Base-by-base conservation (phyloP, 2,797 vertebrate genomes). In the Hippocampus kuda region DNA sequence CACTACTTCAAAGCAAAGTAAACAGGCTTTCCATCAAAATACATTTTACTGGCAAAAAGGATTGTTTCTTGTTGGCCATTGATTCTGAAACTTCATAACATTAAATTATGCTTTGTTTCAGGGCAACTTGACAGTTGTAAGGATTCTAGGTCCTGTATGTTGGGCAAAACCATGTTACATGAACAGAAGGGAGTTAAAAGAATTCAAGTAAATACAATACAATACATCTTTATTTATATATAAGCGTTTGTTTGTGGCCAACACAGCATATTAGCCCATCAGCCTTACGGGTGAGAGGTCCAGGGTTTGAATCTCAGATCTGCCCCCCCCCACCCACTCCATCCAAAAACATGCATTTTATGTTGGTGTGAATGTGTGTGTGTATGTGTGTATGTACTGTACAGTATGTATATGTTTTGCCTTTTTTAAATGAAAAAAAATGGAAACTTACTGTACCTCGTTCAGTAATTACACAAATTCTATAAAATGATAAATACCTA, bases 291-390 rank as follows among this genome's bases (percentile, higher is more conserved):
- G 22, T 6, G 1, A 18, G 20, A 54, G 22, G 53, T 54, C 88
- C 88, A 84, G 66, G 66, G 75, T 80, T 74, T 77, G 83, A 71
- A 34, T 34, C 5, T 34, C 34, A 34, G 34, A 5, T 34, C 34
- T 34, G 34, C 1, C 6, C 34, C 1, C 34, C 34, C 34, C 5
- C 34, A n/a, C n/a, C n/a, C n/a, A n/a, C n/a, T n/a, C n/a, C n/a
- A 34, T 34, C 34, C 34, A 34, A 34, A 34, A 5, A 34, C 34
- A 30, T 30, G 30, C 30, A 34, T 34, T 34, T 34, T 34, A 34
- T 4, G 34, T 34, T 34, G 34, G 30, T 34, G 34, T 34, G 34
- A 34, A 34, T 34, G 34, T 34, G 34, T 34, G 34, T 34, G 5
- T 34, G 34, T 5, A 34, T 34, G 34, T 34, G 34, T 6, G 34